Evolutionary conservation across 2,797 vertebrate genomes (phyloP).

Genomic region (Onychomys arenicola): DNA sequence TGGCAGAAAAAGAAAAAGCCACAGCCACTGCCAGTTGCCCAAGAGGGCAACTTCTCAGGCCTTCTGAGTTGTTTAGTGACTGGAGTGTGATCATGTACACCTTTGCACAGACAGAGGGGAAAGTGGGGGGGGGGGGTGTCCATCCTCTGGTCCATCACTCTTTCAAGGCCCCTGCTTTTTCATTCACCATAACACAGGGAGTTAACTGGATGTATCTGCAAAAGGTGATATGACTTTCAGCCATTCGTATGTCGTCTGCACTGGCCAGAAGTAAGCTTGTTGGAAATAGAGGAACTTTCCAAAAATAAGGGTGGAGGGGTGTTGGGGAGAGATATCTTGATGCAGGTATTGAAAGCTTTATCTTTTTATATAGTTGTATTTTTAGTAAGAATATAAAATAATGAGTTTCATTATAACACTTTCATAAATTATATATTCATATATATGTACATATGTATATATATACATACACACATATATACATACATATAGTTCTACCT

Average conservation of each 20-base stretch:
- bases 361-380: not conserved
- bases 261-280: not conserved
- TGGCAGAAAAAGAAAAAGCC: not conserved
- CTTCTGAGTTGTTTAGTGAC: not conserved
- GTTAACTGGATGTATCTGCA: not conserved
- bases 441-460: not conserved
- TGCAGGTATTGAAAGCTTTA: not conserved
- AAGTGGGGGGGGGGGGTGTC: not conserved
- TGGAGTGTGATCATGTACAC: not conserved
- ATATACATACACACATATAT: not conserved
- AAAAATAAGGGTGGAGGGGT: not conserved
- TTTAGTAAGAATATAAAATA: not conserved
- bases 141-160: not conserved
- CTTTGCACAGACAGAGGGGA: not conserved
- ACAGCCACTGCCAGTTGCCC: not conserved
- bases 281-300: not conserved
- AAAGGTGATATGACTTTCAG: not conserved
- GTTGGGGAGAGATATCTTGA: not conserved
- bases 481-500: not conserved
- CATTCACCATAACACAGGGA: not conserved
- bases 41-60: not conserved
- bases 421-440: not conserved
- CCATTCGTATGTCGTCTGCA: not conserved
- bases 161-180: not conserved
- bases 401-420: too few relatives aligned